Evolutionary conservation across 1,140 invertebrate genomes (phyloP), one percentile per base, ranked within the genome.

Genomic region (Apocrypta bakeri): DNA sequence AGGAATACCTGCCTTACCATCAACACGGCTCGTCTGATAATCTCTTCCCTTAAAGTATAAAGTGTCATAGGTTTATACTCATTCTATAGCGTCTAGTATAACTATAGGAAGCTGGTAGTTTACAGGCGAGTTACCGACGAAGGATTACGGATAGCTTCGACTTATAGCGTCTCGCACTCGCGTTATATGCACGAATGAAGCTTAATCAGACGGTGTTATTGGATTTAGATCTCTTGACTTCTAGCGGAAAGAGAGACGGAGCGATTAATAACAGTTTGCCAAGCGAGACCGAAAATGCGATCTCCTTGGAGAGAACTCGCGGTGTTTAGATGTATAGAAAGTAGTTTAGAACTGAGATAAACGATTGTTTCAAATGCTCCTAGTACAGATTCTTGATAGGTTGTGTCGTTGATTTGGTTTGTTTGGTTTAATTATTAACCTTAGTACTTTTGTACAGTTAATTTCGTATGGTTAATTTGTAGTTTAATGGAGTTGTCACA

Each of bases 161-260:
- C 42, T 48, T 48, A 48, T 12, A 31, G 1, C 24, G n/a, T n/a
- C 63, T 12, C 24, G 64, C 7, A 17, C 27, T 8, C 4, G 48
- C 25, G 12, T 24, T 21, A 69, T 29, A 56, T 56, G 48, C 21
- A n/a, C 68, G 78, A 9, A 56, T 71, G 27, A 1, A 25, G 29
- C 14, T 64, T 75, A 66, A 75, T 81, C 40, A 31, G 17, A 68
- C n/a, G 71, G 33, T 68, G n/a, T 81, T 74, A 75, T 74, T 81
- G 31, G 56, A 75, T 81, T 75, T 66, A 21, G 56, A 63, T 80
- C 14, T 24, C 25, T 31, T 64, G 66, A 80, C 48, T 80, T 64
- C 12, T 24, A 25, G 17, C 25, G 33, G 33, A 9, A 37, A 4
- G 33, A 37, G 33, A 8, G 37, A 48, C 29, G 11, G 37, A 1